Evolutionary conservation across 2,888 invertebrate genomes (phyloP).

Genomic region (Andrena bucephala): DNA sequence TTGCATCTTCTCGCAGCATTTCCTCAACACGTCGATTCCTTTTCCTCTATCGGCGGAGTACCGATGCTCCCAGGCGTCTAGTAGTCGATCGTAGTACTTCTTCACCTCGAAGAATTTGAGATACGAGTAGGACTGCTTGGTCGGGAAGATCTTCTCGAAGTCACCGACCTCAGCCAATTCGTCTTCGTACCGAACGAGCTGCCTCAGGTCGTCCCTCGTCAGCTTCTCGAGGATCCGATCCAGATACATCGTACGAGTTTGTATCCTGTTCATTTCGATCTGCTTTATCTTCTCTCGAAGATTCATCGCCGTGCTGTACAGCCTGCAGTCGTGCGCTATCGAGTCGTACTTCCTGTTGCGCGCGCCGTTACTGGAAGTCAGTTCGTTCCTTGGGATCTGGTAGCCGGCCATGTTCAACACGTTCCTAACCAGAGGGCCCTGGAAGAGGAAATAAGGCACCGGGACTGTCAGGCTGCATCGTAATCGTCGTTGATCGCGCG

Average conservation of each 20-base stretch:
- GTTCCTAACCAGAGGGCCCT: conserved; percentile 46
- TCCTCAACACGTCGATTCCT: conserved; percentile 85
- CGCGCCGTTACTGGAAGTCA: neutral
- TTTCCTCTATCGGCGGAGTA: conserved; percentile 86
- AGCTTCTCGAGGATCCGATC: conserved; percentile 22
- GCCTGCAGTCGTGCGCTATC: conserved; percentile 33
- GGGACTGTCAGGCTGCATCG: neutral
- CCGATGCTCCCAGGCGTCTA: conserved; percentile 54
- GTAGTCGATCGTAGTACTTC: conserved; percentile 48
- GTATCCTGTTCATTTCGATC: conserved; percentile 40
- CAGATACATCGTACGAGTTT: conserved; percentile 32
- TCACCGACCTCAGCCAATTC: conserved; percentile 33
- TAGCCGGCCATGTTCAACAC: conserved; percentile 50
- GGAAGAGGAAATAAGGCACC: neutral
- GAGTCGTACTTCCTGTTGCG: conserved; percentile 30
- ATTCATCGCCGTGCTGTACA: conserved; percentile 36
- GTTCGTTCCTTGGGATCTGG: conserved; percentile 36
- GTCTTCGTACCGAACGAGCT: conserved; percentile 52
- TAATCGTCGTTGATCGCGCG: conserved; percentile 7
- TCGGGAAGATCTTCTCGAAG: conserved; percentile 49
- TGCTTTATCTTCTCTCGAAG: conserved; percentile 36
- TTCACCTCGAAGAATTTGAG: conserved; percentile 41
- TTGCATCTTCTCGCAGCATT: conserved; percentile 33
- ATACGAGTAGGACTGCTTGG: conserved; percentile 12
- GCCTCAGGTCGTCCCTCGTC: conserved; percentile 51